phyloP scores from a whole-genome alignment of 1,140 invertebrate genomes.

The Bombyx mandarina region DNA sequence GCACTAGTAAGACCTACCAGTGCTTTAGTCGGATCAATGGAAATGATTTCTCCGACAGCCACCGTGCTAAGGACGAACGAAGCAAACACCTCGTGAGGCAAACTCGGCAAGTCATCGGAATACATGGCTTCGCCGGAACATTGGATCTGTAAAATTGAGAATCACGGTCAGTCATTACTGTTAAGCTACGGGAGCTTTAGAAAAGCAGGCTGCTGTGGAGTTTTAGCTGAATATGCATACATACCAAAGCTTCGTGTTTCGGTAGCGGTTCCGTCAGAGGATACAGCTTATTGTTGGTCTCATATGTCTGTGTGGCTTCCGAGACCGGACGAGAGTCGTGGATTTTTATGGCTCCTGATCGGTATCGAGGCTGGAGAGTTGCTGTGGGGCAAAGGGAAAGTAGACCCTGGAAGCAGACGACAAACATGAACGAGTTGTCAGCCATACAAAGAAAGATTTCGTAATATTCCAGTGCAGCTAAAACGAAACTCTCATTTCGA shows the following conservation, averaged over 20 bases:
- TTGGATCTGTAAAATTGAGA: constrained; percentile 6
- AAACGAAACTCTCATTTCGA: too few relatives aligned
- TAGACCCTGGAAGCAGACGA: constrained; percentile 51
- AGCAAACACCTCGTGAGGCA: constrained; percentile 5
- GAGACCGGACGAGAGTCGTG: constrained; percentile 71
- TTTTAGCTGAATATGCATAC: constrained; percentile 6
- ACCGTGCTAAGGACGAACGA: constrained; percentile 7
- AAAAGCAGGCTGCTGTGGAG: background rate
- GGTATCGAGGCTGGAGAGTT: constrained; percentile 35
- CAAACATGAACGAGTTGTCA: background rate
- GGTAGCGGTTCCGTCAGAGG: constrained; percentile 79
- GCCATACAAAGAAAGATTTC: too few relatives aligned
- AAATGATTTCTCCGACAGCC: constrained; percentile 1
- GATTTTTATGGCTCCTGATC: constrained; percentile 65
- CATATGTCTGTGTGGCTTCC: constrained; percentile 75
- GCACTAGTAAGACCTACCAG: constrained; percentile 4
- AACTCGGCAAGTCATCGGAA: constrained; percentile 4
- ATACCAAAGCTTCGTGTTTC: constrained; percentile 76
- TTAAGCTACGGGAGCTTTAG: background rate
- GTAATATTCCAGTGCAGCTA: too few relatives aligned
- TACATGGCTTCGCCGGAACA: constrained; percentile 11
- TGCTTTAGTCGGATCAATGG: constrained; percentile 7
- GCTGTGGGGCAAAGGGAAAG: constrained; percentile 54
- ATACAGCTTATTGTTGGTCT: constrained; percentile 75
- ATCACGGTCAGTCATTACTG: background rate